Conservation (phyloP, 2,888 invertebrate genomes). For the Gasteruption jaculator region DNA sequence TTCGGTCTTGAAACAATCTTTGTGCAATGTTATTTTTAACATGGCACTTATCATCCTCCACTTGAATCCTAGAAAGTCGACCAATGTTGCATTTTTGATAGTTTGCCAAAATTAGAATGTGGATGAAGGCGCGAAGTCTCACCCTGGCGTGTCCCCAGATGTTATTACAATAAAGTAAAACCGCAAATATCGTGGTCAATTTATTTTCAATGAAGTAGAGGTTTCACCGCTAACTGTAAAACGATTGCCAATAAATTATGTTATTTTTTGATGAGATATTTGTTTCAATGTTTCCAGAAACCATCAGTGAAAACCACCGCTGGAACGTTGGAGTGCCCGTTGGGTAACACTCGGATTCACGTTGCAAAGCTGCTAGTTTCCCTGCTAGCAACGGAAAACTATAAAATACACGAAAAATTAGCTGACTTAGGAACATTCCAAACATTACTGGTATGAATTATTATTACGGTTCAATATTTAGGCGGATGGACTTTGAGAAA, state of each 20-base stretch:
- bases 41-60: no score
- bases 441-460: conserved; percentile 55
- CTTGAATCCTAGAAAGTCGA: no score
- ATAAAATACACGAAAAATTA: conserved; percentile 66
- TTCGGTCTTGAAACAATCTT: no score
- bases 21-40: no score
- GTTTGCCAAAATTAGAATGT: no score
- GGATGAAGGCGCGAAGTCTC: not conserved
- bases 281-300: conserved; percentile 54
- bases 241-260: conserved; percentile 1
- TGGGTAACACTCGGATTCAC: conserved; percentile 77
- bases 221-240: not conserved
- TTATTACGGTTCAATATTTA: not conserved
- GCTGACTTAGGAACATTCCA: conserved; percentile 56
- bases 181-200: not conserved
- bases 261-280: conserved; percentile 5
- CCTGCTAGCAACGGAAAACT: conserved; percentile 69
- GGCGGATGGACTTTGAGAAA: conserved; percentile 12
- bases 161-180: not conserved
- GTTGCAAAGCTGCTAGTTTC: conserved; percentile 75
- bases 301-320: conserved; percentile 65
- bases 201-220: not conserved
- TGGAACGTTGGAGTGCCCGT: conserved; percentile 68
- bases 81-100: no score
- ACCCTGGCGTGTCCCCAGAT: not conserved